Percentiles rank a stretch among this genome's conserved stretches.
These are phyloP conservation scores for Stenchaetothrips biformis DNA, from an alignment of 2,888 invertebrate species.

Conservation along the genomic window DNA sequence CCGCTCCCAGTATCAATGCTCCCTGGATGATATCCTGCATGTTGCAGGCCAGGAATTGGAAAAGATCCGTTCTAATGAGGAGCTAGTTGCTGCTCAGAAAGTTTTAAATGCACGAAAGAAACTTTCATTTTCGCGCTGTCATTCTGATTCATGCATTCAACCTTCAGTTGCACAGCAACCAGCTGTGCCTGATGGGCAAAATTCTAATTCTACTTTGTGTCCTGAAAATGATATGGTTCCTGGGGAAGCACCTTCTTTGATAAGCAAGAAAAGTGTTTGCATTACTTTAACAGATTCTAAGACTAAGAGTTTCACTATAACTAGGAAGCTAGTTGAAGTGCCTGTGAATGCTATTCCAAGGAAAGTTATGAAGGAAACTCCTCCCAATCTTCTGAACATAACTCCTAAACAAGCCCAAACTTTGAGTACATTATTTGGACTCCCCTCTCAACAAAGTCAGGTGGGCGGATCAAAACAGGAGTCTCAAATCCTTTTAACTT, in stretches of 20 bases:
- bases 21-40: neutral
- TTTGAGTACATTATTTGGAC: neutral
- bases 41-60: constrained; percentile 2
- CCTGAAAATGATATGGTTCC: neutral
- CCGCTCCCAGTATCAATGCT: neutral
- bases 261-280: neutral
- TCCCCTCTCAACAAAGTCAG: neutral
- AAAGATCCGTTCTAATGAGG: neutral
- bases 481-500: neutral
- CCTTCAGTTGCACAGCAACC: neutral
- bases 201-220: neutral
- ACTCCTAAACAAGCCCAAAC: constrained; percentile 1
- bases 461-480: neutral
- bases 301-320: neutral
- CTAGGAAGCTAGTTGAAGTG: neutral
- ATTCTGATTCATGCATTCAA: constrained; percentile 15
- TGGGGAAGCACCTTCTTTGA: neutral
- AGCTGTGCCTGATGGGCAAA: neutral
- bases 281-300: neutral
- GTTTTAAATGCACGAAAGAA: neutral
- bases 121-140: neutral
- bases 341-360: neutral
- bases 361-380: neutral
- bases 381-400: neutral
- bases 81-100: neutral